These are phyloP conservation scores for Vulpes vulpes DNA, from an alignment of 2,113 vertebrate genomes.

Conservation along the genomic window DNA sequence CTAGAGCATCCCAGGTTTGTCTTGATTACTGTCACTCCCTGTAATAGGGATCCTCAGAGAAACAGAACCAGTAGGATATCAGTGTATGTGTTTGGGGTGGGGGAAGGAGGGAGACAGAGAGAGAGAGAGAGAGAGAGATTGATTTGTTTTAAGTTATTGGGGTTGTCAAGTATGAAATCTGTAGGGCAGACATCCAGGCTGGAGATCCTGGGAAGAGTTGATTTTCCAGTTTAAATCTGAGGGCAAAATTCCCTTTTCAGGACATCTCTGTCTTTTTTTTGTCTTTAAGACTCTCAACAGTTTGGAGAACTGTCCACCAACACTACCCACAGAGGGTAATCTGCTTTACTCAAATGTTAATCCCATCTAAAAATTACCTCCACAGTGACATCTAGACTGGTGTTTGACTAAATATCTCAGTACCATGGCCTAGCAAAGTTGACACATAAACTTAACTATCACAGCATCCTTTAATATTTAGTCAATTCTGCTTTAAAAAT, in stretches of 20 bases:
- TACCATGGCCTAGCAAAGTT: neutral
- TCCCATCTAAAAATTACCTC: neutral
- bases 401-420: neutral
- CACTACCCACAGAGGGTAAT: neutral
- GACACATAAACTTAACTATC: neutral
- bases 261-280: neutral
- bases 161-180: neutral
- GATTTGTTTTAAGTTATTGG: neutral
- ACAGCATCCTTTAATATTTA: neutral
- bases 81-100: neutral
- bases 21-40: neutral
- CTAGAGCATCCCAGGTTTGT: neutral
- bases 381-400: neutral
- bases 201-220: neutral
- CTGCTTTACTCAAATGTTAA: neutral
- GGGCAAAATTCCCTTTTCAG: neutral
- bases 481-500: slow-evolving; percentile 1
- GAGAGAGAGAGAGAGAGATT: neutral
- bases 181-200: neutral
- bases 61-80: neutral
- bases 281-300: neutral
- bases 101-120: no score
- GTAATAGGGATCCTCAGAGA: neutral
- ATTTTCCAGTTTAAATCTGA: neutral
- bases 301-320: neutral